These are phyloP conservation scores for Brachypodius melanocephalos DNA, from an alignment of 2,113 vertebrate genomes.

Conservation along the genomic window DNA sequence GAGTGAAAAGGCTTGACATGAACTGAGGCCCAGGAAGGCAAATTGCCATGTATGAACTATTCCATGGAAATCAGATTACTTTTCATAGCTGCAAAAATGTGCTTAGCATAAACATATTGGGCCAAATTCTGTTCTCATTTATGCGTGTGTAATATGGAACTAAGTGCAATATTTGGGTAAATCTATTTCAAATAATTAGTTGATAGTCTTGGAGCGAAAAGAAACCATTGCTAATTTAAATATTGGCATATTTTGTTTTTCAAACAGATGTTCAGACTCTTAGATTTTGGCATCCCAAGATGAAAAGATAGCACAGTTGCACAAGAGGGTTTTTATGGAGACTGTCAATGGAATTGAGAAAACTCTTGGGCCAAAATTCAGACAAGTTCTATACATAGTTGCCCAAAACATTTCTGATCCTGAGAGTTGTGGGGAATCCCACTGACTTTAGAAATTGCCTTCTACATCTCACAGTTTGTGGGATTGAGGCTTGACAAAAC, in stretches of 20 bases:
- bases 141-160: slow-evolving; percentile 45
- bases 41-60: slow-evolving; percentile 65
- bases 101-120: slow-evolving; percentile 59
- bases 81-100: slow-evolving; percentile 65
- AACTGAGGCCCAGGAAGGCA: slow-evolving; percentile 62
- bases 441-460: slow-evolving; percentile 50
- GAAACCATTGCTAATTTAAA: slow-evolving; percentile 61
- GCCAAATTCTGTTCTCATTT: slow-evolving; percentile 64
- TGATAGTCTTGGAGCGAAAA: slow-evolving; percentile 57
- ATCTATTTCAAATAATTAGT: slow-evolving; percentile 68
- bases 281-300: slow-evolving; percentile 56
- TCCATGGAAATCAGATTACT: slow-evolving; percentile 66
- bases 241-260: slow-evolving; percentile 38
- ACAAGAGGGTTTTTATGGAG: slow-evolving; percentile 55
- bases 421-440: slow-evolving; percentile 58
- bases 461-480: not conserved
- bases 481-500: not conserved
- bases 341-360: slow-evolving; percentile 61
- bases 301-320: slow-evolving; percentile 57
- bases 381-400: slow-evolving; percentile 59
- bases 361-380: slow-evolving; percentile 57
- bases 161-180: slow-evolving; percentile 64
- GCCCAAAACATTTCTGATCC: slow-evolving; percentile 51
- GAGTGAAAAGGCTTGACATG: slow-evolving; percentile 66
- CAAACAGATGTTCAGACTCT: slow-evolving; percentile 57